These are phyloP conservation scores for Ibycter americanus DNA, from an alignment of 2,797 vertebrate genomes.

Conservation along the genomic window DNA sequence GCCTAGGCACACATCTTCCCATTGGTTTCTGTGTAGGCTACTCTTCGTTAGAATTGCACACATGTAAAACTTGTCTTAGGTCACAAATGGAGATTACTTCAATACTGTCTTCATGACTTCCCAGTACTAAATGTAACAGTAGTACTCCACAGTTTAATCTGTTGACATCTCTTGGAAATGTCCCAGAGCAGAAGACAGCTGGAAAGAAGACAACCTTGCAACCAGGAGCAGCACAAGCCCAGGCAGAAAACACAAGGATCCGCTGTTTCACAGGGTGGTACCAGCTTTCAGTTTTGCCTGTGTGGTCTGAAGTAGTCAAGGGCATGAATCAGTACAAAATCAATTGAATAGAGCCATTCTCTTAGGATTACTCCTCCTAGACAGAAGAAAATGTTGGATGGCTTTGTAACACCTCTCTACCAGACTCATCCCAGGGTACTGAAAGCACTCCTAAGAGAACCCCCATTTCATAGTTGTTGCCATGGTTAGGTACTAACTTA, in stretches of 20 bases:
- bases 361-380: not conserved
- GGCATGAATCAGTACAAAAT: not conserved
- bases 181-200: not conserved
- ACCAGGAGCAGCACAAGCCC: not conserved
- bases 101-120: not conserved
- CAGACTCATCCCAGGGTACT: not conserved
- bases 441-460: not conserved
- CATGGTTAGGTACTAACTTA: not conserved
- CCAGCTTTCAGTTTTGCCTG: not conserved
- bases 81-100: not conserved
- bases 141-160: not conserved
- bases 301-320: not conserved
- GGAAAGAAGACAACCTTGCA: not conserved
- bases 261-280: not conserved
- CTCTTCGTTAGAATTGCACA: not conserved
- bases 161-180: not conserved
- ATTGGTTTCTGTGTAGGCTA: not conserved
- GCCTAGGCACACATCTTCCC: not conserved
- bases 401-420: not conserved
- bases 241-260: not conserved
- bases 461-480: not conserved
- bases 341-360: not conserved
- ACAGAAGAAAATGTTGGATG: not conserved
- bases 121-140: not conserved
- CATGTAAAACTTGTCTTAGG: not conserved